A percentile compares a stretch with the other conserved stretches of the same genome.
phyloP scores from a whole-genome alignment of 2,888 invertebrate genomes.

The Chymomyza amoena region DNA sequence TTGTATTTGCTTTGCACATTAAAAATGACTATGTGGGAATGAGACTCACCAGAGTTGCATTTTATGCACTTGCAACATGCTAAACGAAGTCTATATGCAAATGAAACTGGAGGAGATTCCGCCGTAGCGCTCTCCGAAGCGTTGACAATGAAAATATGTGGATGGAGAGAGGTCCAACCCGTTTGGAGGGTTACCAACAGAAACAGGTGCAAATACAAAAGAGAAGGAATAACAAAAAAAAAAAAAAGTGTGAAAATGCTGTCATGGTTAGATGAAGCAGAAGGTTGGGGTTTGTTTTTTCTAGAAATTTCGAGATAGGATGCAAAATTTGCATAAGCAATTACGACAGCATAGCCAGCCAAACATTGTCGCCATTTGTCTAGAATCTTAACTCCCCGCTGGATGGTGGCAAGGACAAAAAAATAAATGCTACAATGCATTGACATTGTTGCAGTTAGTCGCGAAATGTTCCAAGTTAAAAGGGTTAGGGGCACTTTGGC shows the following conservation, averaged over 20 bases:
- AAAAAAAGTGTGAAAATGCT: background rate
- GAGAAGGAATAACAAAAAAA: background rate
- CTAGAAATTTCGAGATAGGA: too few species aligned
- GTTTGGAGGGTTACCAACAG: background rate
- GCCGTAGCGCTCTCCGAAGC: background rate
- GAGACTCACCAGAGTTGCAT: background rate
- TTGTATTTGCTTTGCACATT: slow-evolving; percentile 61
- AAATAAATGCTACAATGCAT: background rate
- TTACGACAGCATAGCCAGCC: slow-evolving; percentile 51
- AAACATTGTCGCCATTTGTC: slow-evolving; percentile 32
- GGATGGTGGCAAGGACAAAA: background rate
- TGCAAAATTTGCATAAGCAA: slow-evolving; percentile 68
- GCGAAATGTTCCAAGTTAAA: background rate
- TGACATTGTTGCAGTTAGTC: background rate
- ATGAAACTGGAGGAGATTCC: background rate
- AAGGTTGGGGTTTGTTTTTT: background rate
- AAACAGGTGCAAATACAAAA: slow-evolving; percentile 2
- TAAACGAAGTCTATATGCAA: slow-evolving; percentile 18
- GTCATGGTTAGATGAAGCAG: slow-evolving; percentile 8
- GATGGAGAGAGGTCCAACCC: background rate
- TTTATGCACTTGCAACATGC: background rate
- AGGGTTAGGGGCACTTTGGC: too few species aligned
- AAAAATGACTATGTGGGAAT: slow-evolving; percentile 39
- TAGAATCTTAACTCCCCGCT: background rate
- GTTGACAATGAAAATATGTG: slow-evolving; percentile 19